Evolutionary conservation across 92 coral and sea anemone species (phyloP), one percentile per base, ranked within the genome.

Genomic region (Ricordea florida): DNA sequence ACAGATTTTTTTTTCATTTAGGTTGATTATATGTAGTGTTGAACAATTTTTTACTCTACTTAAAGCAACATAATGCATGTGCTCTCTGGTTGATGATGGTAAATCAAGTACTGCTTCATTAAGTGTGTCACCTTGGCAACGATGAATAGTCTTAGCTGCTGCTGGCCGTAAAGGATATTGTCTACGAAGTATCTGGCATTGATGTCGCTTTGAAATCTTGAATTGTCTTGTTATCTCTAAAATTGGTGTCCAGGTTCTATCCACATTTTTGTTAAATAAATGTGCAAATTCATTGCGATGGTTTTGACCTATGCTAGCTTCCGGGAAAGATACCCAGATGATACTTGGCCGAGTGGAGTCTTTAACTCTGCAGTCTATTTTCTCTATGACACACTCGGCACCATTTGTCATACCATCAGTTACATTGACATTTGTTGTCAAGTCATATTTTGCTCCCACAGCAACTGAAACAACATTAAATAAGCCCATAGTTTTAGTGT

Each of bases 351-450:
- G 72, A 22, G 2, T 66, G 7, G 93, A 79, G 47, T 67, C 20
- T 0, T 2, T 23, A 29, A 89, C 90, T 46, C 94, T 62, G 83
- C 85, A 89, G 33, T 85, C 87, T 26, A 89, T 89, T 9, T 67
- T 81, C 21, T 67, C 66, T 18, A 89, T 33, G 0, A 63, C 35
- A 60, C 87, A 89, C 29, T 89, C 91, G 74, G 88, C 76, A 55
- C 90, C 94, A 80, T 85, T 89, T 22, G 85, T 89, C 77, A 89
- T 60, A 7, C 94, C 94, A 50, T 81, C 94, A 9, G 65, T 17
- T 5, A 88, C 86, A 77, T 45, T 34, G 6, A 88, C 74, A 72
- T 88, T 88, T 26, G 80, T 17, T 16, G 89, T 78, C 31, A 84
- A 78, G 32, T 83, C 93, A 83, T 88, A 78, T 71, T 84, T 88